Evolutionary conservation across 2,797 vertebrate genomes (phyloP).

Genomic region (Steatocranus sp.): DNA sequence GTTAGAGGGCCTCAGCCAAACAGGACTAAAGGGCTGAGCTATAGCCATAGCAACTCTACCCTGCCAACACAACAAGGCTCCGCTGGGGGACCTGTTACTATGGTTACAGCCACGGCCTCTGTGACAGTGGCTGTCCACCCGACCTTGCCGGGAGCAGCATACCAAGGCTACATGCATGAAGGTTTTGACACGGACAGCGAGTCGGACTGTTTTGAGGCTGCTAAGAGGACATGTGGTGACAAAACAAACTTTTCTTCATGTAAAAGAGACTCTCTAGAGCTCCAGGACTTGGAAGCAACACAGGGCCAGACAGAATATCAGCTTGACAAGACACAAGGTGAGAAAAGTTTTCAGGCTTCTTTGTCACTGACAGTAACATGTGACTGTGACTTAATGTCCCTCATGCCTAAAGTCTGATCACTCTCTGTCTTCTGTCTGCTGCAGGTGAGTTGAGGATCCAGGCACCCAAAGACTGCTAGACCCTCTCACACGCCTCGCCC

Average conservation of each 20-base stretch:
- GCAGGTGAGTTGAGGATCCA: constrained; percentile 75
- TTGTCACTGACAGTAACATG: neutral
- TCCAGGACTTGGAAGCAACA: constrained; percentile 79
- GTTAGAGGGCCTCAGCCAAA: constrained; percentile 73
- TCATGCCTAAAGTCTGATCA: neutral
- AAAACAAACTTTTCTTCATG: constrained; percentile 64
- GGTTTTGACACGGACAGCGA: constrained; percentile 78
- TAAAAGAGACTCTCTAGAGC: constrained; percentile 76
- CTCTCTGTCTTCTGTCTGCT: constrained; percentile 24
- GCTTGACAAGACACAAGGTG: constrained; percentile 71
- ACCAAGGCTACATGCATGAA: constrained; percentile 82
- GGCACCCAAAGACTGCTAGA: constrained; percentile 79
- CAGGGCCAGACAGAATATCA: constrained; percentile 60
- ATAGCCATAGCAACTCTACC: constrained; percentile 52
- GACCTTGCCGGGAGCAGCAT: constrained; percentile 83
- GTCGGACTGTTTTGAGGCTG: constrained; percentile 77
- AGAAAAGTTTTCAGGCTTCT: neutral
- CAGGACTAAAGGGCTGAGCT: constrained; percentile 77
- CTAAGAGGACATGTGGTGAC: constrained; percentile 64
- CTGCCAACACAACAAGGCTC: constrained; percentile 42
- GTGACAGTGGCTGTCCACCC: constrained; percentile 93
- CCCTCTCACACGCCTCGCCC: constrained; percentile 16
- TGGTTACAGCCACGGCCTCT: constrained; percentile 91
- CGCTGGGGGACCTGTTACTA: constrained; percentile 67
- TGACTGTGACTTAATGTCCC: neutral